Evolutionary conservation across 1,140 invertebrate species (phyloP).

Genomic region (Agrilus planipennis): DNA sequence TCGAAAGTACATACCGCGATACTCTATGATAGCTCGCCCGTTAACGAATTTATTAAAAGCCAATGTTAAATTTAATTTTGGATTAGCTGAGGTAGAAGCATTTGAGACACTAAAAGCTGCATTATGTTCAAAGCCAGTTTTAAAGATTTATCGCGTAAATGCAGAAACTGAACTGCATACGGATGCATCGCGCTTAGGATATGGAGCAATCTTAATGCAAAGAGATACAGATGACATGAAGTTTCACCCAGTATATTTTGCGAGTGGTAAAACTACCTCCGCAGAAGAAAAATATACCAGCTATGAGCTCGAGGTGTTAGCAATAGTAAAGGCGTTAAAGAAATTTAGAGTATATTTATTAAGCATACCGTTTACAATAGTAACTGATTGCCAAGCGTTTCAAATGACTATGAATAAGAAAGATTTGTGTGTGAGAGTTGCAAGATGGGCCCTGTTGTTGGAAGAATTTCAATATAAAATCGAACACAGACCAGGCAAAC

Average conservation of each 20-base stretch:
- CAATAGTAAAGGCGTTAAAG: slow-evolving; percentile 36
- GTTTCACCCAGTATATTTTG: slow-evolving; percentile 32
- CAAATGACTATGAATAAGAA: slow-evolving; percentile 23
- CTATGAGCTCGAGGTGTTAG: slow-evolving; percentile 36
- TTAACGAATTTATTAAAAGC: slow-evolving; percentile 23
- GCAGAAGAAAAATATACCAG: slow-evolving; percentile 34
- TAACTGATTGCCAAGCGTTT: slow-evolving; percentile 29
- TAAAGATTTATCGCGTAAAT: slow-evolving; percentile 26
- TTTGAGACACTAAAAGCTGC: slow-evolving; percentile 4
- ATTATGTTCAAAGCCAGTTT: slow-evolving; percentile 15
- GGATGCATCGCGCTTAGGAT: slow-evolving; percentile 16
- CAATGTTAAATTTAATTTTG: slow-evolving; percentile 17
- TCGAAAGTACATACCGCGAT: slow-evolving; percentile 26
- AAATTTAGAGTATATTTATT: slow-evolving; percentile 35
- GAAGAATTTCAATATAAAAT: slow-evolving; percentile 29
- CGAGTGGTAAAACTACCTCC: slow-evolving; percentile 24
- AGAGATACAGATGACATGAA: slow-evolving; percentile 16
- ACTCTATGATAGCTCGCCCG: slow-evolving; percentile 19
- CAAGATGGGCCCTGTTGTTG: slow-evolving; percentile 27
- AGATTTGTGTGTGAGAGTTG: slow-evolving; percentile 26
- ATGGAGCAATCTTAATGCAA: slow-evolving; percentile 27
- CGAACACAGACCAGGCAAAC: slow-evolving; percentile 17
- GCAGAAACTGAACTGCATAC: slow-evolving; percentile 24
- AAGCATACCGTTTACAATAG: slow-evolving; percentile 27
- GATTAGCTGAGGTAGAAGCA: slow-evolving; percentile 4